phyloP scores from a whole-genome alignment of 2,888 invertebrate genomes.

The Amphipoea lucens region DNA sequence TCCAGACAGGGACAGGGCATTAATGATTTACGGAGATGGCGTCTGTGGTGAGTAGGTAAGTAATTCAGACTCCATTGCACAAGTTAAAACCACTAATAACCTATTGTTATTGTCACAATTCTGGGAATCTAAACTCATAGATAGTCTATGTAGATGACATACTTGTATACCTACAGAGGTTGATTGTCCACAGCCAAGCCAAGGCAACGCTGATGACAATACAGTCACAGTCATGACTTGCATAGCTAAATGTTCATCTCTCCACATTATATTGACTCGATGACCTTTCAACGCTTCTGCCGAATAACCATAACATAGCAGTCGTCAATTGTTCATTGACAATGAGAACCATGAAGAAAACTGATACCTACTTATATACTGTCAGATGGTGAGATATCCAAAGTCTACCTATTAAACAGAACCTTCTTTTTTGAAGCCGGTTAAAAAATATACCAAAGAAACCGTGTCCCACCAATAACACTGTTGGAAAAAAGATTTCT shows the following conservation, averaged over 20 bases:
- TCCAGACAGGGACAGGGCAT: background rate
- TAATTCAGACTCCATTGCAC: background rate
- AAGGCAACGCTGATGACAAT: conserved; percentile 14
- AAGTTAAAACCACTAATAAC: background rate
- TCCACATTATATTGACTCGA: conserved; percentile 1
- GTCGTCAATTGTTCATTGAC: background rate
- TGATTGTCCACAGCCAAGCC: background rate
- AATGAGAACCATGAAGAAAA: background rate
- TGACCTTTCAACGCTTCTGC: background rate
- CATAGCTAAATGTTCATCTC: conserved; percentile 10
- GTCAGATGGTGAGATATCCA: background rate
- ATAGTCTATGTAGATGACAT: conserved; percentile 14
- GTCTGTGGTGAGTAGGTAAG: background rate
- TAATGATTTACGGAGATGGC: background rate
- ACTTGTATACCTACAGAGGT: background rate
- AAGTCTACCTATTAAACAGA: background rate
- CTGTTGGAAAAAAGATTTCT: background rate
- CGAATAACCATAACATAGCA: background rate
- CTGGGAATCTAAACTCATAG: background rate
- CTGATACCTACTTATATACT: background rate
- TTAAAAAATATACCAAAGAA: background rate
- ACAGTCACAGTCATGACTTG: conserved; percentile 20
- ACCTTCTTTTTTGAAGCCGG: too few relatives aligned
- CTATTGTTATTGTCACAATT: background rate
- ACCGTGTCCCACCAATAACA: background rate